A percentile compares a stretch with the other conserved stretches of the same genome.
Evolutionary conservation across 2,113 vertebrate species (phyloP).

Genomic region (Polypterus senegalus): DNA sequence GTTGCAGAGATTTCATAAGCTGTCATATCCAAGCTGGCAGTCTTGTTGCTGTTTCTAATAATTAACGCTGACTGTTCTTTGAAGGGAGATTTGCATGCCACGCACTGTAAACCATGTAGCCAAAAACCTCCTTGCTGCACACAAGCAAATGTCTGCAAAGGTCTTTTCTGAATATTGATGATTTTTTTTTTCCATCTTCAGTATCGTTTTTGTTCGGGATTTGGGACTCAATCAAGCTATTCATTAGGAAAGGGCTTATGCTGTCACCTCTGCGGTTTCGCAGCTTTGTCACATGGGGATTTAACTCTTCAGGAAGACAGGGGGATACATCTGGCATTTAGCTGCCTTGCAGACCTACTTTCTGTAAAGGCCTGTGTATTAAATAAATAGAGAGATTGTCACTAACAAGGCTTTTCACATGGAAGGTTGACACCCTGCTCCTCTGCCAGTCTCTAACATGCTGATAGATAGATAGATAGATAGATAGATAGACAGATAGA

Average conservation of each 20-base stretch:
- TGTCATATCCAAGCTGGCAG: neutral
- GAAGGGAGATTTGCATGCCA: conserved; percentile 3
- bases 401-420: too few relatives aligned
- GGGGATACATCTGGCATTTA: conserved; percentile 1
- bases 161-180: conserved; percentile 11
- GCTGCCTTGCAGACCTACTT: neutral
- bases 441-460: too few relatives aligned
- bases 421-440: too few relatives aligned
- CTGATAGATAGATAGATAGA: too few relatives aligned
- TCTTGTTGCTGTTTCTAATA: neutral
- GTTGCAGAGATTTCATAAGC: neutral
- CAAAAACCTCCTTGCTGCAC: conserved; percentile 31
- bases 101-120: neutral
- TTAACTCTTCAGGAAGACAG: neutral
- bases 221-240: conserved; percentile 1
- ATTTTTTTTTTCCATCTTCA: neutral
- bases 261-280: conserved; percentile 7
- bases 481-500: too few relatives aligned
- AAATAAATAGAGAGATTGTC: too few relatives aligned
- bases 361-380: neutral
- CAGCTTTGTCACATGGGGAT: conserved; percentile 7
- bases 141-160: conserved; percentile 19
- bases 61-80: conserved; percentile 2
- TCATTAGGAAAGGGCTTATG: conserved; percentile 4
- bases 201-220: neutral